Percentiles rank a stretch among this genome's conserved stretches.
phyloP scores from a whole-genome alignment of 1,140 invertebrate species.

The Aethina tumida region DNA sequence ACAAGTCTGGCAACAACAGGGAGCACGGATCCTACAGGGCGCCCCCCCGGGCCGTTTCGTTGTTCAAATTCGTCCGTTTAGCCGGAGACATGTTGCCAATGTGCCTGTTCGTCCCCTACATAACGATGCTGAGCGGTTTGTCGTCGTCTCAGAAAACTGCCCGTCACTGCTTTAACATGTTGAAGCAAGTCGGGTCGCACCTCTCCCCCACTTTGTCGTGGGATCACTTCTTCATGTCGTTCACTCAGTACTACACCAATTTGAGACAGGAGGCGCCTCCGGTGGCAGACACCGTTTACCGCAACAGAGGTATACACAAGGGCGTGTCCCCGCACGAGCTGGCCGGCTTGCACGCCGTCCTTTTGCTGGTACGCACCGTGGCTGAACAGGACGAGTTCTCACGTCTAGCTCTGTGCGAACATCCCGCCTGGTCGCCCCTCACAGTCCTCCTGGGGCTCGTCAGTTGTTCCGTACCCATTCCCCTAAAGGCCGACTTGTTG shows the following conservation, averaged over 20 bases:
- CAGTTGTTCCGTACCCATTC: constrained; percentile 73
- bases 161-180: constrained; percentile 73
- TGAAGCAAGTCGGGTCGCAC: constrained; percentile 66
- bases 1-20: constrained; percentile 33
- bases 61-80: constrained; percentile 85
- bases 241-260: constrained; percentile 64
- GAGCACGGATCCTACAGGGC: constrained; percentile 31
- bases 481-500: constrained; percentile 75
- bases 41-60: constrained; percentile 56
- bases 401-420: constrained; percentile 70
- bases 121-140: constrained; percentile 77
- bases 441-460: constrained; percentile 73
- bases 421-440: constrained; percentile 74
- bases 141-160: constrained; percentile 63
- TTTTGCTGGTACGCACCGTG: constrained; percentile 66
- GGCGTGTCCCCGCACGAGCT: constrained; percentile 76
- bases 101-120: constrained; percentile 75
- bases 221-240: constrained; percentile 82
- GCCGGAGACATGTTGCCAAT: constrained; percentile 78
- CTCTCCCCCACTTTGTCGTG: constrained; percentile 55
- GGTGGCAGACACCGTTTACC: constrained; percentile 52
- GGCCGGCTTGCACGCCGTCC: constrained; percentile 69
- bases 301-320: constrained; percentile 46
- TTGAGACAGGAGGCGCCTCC: constrained; percentile 57
- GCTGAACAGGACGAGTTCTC: constrained; percentile 70